A percentile compares a stretch with the other conserved stretches of the same genome.
phyloP scores from a whole-genome alignment of 2,888 invertebrate genomes.

The Serripes groenlandicus region DNA sequence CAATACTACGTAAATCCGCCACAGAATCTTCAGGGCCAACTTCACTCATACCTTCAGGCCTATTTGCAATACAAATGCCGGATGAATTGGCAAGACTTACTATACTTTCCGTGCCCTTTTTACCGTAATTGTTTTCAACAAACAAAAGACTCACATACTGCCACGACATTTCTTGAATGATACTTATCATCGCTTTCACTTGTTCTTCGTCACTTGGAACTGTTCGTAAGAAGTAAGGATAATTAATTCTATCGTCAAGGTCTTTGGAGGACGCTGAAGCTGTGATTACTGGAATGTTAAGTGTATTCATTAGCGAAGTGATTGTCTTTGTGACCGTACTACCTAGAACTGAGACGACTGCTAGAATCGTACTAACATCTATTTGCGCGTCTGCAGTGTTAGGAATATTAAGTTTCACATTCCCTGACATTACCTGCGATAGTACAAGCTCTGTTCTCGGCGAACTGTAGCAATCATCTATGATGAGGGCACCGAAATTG shows the following conservation, averaged over 20 bases:
- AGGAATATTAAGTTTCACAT: slow-evolving; percentile 43
- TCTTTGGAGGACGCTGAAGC: slow-evolving; percentile 80
- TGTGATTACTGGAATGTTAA: slow-evolving; percentile 79
- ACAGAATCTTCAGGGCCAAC: slow-evolving; percentile 52
- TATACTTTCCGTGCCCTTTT: slow-evolving; percentile 77
- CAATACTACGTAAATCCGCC: slow-evolving; percentile 53
- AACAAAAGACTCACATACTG: slow-evolving; percentile 80
- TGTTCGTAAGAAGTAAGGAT: slow-evolving; percentile 82
- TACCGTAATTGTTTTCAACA: slow-evolving; percentile 82
- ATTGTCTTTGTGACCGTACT: slow-evolving; percentile 79
- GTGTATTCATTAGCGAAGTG: slow-evolving; percentile 72
- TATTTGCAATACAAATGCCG: slow-evolving; percentile 77
- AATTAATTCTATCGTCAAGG: slow-evolving; percentile 77
- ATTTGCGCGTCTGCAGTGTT: slow-evolving; percentile 47
- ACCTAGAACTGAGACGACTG: slow-evolving; percentile 88
- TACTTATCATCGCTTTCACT: slow-evolving; percentile 76
- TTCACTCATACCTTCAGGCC: slow-evolving; percentile 70
- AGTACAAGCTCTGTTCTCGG: slow-evolving; percentile 64
- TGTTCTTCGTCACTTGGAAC: slow-evolving; percentile 82
- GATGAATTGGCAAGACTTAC: slow-evolving; percentile 64
- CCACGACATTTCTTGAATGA: slow-evolving; percentile 77
- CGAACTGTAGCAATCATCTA: slow-evolving; percentile 82
- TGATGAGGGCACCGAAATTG: slow-evolving; percentile 78
- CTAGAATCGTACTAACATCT: slow-evolving; percentile 77
- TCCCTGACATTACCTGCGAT: slow-evolving; percentile 66